Percentiles rank a stretch among this genome's conserved stretches.
phyloP scores from a whole-genome alignment of 2,888 invertebrate genomes.

The Escarpia spicata region DNA sequence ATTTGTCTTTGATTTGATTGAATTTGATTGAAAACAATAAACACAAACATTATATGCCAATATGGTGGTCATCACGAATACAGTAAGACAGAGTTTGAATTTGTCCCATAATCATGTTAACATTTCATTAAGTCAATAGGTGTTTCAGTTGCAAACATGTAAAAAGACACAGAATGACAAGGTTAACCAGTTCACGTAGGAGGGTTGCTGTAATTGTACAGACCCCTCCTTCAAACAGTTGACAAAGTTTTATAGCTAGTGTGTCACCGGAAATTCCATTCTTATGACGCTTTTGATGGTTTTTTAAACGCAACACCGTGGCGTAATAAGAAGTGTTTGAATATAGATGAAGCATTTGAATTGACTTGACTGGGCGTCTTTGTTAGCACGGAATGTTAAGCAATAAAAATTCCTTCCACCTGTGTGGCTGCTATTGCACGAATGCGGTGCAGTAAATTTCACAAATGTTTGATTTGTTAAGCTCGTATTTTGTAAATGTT shows the following conservation, averaged over 20 bases:
- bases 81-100: not conserved
- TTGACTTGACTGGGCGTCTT: not conserved
- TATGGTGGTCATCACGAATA: not conserved
- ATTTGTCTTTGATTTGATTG: no score
- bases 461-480: not conserved
- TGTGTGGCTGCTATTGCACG: not conserved
- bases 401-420: not conserved
- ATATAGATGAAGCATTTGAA: constrained; percentile 1
- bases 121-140: not conserved
- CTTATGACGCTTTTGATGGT: not conserved
- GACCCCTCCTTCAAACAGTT: not conserved
- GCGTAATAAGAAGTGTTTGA: not conserved
- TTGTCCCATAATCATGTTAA: not conserved
- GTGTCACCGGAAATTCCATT: not conserved
- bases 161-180: not conserved
- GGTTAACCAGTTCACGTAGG: not conserved
- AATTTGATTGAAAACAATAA: no score
- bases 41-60: not conserved
- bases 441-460: not conserved
- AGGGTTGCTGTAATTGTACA: not conserved
- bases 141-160: not conserved
- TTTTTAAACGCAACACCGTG: not conserved
- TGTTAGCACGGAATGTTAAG: not conserved
- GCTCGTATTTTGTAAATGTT: not conserved
- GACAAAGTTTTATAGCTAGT: not conserved